Conservation (phyloP, 2,797 vertebrate genomes). For the Gallinago nigripennis region DNA sequence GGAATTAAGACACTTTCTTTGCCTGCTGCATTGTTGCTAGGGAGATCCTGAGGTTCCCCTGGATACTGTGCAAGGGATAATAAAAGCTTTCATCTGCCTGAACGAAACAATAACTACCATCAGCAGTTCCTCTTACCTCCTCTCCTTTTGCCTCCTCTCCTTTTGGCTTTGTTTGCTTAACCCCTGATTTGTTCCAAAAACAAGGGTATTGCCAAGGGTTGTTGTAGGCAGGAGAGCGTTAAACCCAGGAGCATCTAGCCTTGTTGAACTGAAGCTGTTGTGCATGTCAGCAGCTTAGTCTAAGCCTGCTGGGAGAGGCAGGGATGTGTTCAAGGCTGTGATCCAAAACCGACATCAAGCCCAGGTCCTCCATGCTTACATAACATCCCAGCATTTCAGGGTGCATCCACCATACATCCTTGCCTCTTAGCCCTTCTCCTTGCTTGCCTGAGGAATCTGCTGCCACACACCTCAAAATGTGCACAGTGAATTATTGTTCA, state of each 20-base stretch:
- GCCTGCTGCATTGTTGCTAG: constrained; percentile 33
- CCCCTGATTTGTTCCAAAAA: not conserved
- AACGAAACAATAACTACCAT: not conserved
- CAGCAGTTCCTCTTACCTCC: not conserved
- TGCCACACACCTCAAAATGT: not conserved
- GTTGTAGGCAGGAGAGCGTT: not conserved
- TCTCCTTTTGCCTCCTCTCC: not conserved
- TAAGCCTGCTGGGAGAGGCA: not conserved
- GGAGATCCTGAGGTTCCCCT: constrained; percentile 39
- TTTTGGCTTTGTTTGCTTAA: not conserved
- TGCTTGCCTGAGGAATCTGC: not conserved
- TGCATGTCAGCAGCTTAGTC: not conserved
- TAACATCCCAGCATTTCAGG: not conserved
- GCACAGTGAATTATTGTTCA: not conserved
- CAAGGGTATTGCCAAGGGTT: not conserved
- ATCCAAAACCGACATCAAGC: not conserved
- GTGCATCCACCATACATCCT: not conserved
- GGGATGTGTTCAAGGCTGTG: not conserved
- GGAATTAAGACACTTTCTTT: not conserved
- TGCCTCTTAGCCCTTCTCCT: not conserved
- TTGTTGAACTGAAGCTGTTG: not conserved
- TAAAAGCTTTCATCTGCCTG: not conserved
- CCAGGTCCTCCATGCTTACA: not conserved
- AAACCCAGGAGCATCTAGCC: not conserved
- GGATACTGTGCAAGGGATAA: constrained; percentile 11